phyloP scores from a whole-genome alignment of 2,113 vertebrate species.

The Sinocyclocheilus anshuiensis region DNA sequence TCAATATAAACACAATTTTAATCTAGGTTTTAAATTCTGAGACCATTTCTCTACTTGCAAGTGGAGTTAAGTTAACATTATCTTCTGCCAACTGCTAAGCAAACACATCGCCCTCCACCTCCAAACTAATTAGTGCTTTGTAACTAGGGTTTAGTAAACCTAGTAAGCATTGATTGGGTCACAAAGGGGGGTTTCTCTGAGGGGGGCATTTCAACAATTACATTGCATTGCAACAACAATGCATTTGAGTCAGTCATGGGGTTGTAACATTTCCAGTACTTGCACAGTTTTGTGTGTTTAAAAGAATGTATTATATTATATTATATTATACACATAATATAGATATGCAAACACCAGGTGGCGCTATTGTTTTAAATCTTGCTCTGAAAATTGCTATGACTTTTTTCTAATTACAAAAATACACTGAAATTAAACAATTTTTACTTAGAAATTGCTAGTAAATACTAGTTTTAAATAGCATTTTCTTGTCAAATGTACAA shows the following conservation, averaged over 20 bases:
- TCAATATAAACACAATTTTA: not conserved
- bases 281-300: not conserved
- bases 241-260: not conserved
- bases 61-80: not conserved
- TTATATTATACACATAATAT: too few species aligned
- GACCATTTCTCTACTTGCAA: not conserved
- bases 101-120: not conserved
- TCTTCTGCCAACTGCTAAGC: constrained; percentile 10
- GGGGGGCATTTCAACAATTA: not conserved
- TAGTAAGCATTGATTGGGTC: not conserved
- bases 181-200: not conserved
- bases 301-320: too few species aligned
- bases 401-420: not conserved
- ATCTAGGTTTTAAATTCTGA: not conserved
- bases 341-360: not conserved
- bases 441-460: not conserved
- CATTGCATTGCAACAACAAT: not conserved
- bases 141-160: constrained; percentile 7
- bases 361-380: not conserved
- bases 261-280: not conserved
- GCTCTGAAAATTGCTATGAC: not conserved
- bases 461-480: not conserved
- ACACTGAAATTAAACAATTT: not conserved
- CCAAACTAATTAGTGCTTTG: constrained; percentile 14
- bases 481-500: not conserved